phyloP scores from a whole-genome alignment of 2,888 invertebrate genomes.

The Cephus runcator region DNA sequence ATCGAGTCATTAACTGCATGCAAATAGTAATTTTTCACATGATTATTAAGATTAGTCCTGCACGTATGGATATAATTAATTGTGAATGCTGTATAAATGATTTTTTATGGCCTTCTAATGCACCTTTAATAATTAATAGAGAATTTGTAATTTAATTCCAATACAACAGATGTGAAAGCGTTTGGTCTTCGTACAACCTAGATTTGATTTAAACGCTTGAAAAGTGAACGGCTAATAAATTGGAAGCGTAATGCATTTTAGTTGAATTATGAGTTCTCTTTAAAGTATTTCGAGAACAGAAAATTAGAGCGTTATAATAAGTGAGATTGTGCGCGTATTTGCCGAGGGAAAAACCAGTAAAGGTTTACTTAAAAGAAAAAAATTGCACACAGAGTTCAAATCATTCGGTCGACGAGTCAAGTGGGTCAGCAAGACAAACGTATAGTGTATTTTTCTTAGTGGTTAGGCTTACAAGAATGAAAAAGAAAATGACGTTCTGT shows the following conservation, averaged over 20 bases:
- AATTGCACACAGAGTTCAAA: not conserved
- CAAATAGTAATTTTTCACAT: not conserved
- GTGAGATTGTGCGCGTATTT: not conserved
- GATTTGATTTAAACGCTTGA: not conserved
- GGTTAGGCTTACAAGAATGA: not conserved
- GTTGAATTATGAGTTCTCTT: not conserved
- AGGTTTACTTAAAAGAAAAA: not conserved
- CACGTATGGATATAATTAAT: not conserved
- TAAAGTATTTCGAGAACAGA: not conserved
- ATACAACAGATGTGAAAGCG: not conserved
- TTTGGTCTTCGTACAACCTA: not conserved
- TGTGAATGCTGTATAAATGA: not conserved
- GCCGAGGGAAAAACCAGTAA: not conserved
- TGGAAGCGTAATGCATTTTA: not conserved
- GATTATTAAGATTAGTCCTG: not conserved
- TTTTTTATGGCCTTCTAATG: not conserved
- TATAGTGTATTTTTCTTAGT: not conserved
- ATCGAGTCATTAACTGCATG: not conserved
- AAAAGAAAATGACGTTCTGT: not conserved
- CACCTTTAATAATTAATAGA: not conserved
- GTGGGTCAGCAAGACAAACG: not conserved
- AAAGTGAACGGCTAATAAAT: not conserved
- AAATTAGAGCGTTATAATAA: not conserved
- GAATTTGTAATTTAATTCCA: not conserved
- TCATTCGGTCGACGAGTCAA: not conserved